A percentile compares a stretch with the other conserved stretches of the same genome.
Evolutionary conservation across 1,140 invertebrate species (phyloP).

Genomic region (Calliphora vicina): DNA sequence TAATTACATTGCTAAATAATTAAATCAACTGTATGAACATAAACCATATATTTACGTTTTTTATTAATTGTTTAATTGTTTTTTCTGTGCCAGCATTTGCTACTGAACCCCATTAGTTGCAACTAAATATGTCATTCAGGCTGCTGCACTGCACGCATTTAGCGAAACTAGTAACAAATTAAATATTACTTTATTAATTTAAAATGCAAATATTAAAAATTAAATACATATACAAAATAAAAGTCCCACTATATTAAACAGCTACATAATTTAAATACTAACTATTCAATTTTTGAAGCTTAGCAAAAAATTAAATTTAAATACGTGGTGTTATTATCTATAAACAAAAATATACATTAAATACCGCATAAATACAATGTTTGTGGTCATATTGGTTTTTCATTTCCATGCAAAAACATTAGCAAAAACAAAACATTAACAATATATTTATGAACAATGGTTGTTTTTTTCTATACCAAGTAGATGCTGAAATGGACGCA

Average conservation of each 20-base stretch:
- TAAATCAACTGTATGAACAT: not conserved
- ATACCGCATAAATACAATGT: slow-evolving; percentile 8
- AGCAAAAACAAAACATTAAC: not conserved
- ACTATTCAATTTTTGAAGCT: not conserved
- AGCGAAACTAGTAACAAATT: not conserved
- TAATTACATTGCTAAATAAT: not conserved
- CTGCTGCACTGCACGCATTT: not conserved
- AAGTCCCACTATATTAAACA: not conserved
- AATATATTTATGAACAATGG: too few species aligned
- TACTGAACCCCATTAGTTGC: not conserved
- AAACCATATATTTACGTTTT: not conserved
- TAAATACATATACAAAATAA: not conserved
- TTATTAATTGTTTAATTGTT: not conserved
- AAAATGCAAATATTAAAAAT: not conserved
- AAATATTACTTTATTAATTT: not conserved
- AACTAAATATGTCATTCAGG: not conserved
- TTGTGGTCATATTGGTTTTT: not conserved
- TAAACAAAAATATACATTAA: slow-evolving; percentile 7
- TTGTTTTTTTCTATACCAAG: not conserved
- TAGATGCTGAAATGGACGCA: not conserved
- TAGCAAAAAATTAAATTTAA: slow-evolving; percentile 8
- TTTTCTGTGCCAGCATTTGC: not conserved
- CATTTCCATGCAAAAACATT: not conserved
- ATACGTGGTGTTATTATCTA: slow-evolving; percentile 6
- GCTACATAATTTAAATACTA: not conserved